Base-by-base conservation (phyloP, 1,140 invertebrate species). In the Drosophila baimaii region DNA sequence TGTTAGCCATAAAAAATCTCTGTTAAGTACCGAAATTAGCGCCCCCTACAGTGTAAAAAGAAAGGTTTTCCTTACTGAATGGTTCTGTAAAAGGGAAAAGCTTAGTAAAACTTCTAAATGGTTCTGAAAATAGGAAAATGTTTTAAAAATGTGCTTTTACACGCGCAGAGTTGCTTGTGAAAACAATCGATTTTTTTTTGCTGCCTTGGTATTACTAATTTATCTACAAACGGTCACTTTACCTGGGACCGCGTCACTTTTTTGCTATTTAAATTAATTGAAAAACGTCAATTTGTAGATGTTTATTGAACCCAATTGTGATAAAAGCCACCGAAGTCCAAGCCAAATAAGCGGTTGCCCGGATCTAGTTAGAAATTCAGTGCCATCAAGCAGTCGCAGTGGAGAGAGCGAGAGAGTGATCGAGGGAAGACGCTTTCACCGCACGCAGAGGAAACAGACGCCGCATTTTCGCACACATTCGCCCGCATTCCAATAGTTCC, bases 201-300 rank as follows among this genome's bases (percentile, higher is more conserved):
- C 29, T 9, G 29, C 29, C 5, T 3, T 17, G 25, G 49, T 31
- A 13, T 29, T 52, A 13, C 31, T 29, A 1, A 17, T 4, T 9
- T 5, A 10, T 10, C 17, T 8, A 3, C 0, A 27, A 52, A 37
- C 19, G 25, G 13, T 54, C 33, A 12, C 37, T 13, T 12, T 19
- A 23, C 7, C n/a, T 13, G 5, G 19, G 35, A 81, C 62, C 81
- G 81, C 81, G 81, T 84, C 81, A 69, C 81, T 84, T 73, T 79
- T 79, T 77, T 61, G 25, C 19, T n/a, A 47, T 81, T 81, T 73
- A 81, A 81, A 79, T 51, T 74, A 59, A 49, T 10, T 43, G 33
- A 37, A 55, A 75, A 63, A 31, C 52, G 52, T n/a, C 1, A 1
- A 39, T 23, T 55, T 39, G 33, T 39, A 8, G 31, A 8, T 39